Conservation (phyloP, 2,113 vertebrate species). For the Nothocercus julius region DNA sequence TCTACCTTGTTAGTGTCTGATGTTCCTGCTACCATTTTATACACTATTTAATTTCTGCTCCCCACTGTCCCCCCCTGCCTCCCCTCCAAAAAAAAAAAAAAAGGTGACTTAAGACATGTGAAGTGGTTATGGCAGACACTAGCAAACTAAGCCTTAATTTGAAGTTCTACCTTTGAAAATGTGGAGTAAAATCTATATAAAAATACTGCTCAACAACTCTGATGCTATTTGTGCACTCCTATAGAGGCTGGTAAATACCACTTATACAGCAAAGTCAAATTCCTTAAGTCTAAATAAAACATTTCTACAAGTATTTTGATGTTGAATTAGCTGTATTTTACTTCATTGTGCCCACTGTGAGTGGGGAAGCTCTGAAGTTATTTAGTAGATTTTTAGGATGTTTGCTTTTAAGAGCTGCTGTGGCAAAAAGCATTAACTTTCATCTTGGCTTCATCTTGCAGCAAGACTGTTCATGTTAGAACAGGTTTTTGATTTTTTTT, state of each 20-base stretch:
- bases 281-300: background rate
- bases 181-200: background rate
- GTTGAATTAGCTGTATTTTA: background rate
- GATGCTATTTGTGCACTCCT: background rate
- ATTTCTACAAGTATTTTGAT: background rate
- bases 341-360: rapidly evolving
- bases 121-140: background rate
- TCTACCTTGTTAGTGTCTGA: background rate
- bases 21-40: background rate
- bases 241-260: background rate
- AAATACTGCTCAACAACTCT: background rate
- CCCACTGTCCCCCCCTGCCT: background rate
- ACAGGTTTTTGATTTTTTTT: background rate
- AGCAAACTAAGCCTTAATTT: background rate
- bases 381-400: background rate
- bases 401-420: background rate
- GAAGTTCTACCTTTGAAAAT: background rate
- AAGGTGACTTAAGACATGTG: background rate
- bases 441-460: background rate
- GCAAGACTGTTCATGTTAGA: background rate
- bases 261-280: background rate
- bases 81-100: background rate
- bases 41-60: background rate
- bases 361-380: background rate
- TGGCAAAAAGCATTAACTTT: background rate